These are phyloP conservation scores for Antheraea yamamai DNA, from an alignment of 2,888 invertebrate genomes.

Conservation along the genomic window DNA sequence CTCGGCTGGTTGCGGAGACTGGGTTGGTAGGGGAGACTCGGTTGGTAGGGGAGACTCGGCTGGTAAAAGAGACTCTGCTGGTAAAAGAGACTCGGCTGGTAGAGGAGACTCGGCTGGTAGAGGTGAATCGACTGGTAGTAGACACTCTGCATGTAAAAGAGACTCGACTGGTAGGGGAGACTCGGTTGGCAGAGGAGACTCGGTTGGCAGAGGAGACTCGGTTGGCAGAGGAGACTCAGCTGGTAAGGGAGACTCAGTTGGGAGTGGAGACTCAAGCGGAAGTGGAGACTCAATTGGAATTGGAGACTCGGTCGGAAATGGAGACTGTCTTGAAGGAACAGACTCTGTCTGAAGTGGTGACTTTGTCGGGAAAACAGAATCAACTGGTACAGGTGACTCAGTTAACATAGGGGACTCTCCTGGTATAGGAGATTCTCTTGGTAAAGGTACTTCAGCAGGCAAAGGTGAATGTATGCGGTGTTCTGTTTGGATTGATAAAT, in stretches of 20 bases:
- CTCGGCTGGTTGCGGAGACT: slow-evolving; percentile 28
- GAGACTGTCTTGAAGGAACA: slow-evolving; percentile 16
- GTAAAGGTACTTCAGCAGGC: slow-evolving; percentile 21
- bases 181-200: slow-evolving; percentile 29
- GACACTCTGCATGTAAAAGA: slow-evolving; percentile 34
- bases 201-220: slow-evolving; percentile 26
- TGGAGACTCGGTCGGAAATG: slow-evolving; percentile 18
- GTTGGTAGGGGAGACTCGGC: slow-evolving; percentile 13
- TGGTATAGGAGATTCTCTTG: slow-evolving; percentile 30
- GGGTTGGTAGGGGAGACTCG: slow-evolving; percentile 22
- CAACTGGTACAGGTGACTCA: slow-evolving; percentile 13
- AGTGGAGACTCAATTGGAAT: slow-evolving; percentile 27
- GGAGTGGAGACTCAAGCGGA: slow-evolving; percentile 28
- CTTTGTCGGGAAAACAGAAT: slow-evolving; percentile 23
- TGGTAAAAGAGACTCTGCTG: slow-evolving; percentile 24
- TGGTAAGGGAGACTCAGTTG: slow-evolving; percentile 25
- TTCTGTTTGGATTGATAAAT: not conserved
- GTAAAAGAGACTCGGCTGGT: slow-evolving; percentile 29
- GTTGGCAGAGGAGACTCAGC: slow-evolving; percentile 26
- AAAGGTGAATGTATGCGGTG: slow-evolving; percentile 18
- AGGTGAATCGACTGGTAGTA: slow-evolving; percentile 32
- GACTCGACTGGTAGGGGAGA: slow-evolving; percentile 29
- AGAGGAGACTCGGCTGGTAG: slow-evolving; percentile 30
- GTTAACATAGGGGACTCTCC: slow-evolving; percentile 22
- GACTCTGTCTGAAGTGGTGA: slow-evolving; percentile 29